Evolutionary conservation across 2,113 vertebrate genomes (phyloP), one percentile per base, ranked within the genome.

Genomic region (Paraplagusia blochii): DNA sequence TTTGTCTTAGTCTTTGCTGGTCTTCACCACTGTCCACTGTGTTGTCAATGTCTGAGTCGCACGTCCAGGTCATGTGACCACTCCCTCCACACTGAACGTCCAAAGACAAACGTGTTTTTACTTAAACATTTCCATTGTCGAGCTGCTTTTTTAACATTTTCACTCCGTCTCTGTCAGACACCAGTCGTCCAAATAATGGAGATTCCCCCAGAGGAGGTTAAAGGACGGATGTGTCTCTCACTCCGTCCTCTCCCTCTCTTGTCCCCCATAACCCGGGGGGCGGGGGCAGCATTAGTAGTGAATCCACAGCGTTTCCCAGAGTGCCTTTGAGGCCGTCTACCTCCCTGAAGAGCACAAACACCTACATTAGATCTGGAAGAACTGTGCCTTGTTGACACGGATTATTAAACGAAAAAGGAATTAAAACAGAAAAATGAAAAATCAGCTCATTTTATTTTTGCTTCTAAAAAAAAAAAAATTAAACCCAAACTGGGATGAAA

Each of bases 341-440:
- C 80, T 87, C 77, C 82, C 77, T 74, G 14, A 77, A 77, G 72
- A 85, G 86, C 86, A 88, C 84, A 88, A 83, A 69, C 53, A 18
- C 11, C 19, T 36, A 42, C 29, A 22, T 19, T 34, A 35, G 74
- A 66, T 75, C 43, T 62, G 63, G 54, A 51, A 63, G 61, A 77
- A 11, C 74, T 66, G 80, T 82, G 85, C 85, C 82, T 87, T 85
- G 71, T 76, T 34, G 58, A 78, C 46, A 58, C 61, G 8, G 42
- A 36, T 8, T 42, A 14, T 49, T 3, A 57, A 43, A 22, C 22
- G 40, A 44, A 19, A 34, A 22, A 13, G 16, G 1, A 16, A 7
- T 49, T 22, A 0, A 29, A 44, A 2, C 4, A 0, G 6, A 19
- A 47, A 17, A 36, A 22, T 9, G 7, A 35, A 53, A 51, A 48